Base-by-base conservation (phyloP, 1,140 invertebrate genomes). In the Caenorhabditis inopinata region DNA sequence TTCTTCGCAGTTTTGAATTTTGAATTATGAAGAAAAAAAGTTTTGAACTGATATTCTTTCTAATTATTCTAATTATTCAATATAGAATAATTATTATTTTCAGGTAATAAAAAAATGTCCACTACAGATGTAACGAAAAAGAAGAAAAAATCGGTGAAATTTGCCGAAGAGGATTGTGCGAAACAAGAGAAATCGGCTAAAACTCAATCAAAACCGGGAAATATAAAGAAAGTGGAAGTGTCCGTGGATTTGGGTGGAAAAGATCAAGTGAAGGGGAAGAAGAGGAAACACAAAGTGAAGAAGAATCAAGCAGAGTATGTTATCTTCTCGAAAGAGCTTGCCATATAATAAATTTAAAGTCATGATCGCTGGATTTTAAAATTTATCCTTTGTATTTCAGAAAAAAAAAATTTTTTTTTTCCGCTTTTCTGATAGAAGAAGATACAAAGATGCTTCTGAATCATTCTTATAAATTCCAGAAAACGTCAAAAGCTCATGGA, bases 401-500 rank as follows among this genome's bases (percentile, higher is more conserved):
- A 42, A 42, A 42, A 42, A 42, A 14, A 42, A 42, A 42, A n/a
- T n/a, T n/a, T n/a, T n/a, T n/a, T n/a, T n/a, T n/a, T n/a, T n/a
- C n/a, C n/a, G n/a, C n/a, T n/a, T n/a, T n/a, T n/a, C n/a, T n/a
- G n/a, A n/a, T n/a, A n/a, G n/a, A n/a, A n/a, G n/a, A n/a, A n/a
- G n/a, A n/a, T n/a, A n/a, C n/a, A n/a, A n/a, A n/a, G n/a, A n/a
- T n/a, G n/a, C n/a, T n/a, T n/a, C n/a, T n/a, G n/a, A n/a, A n/a
- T n/a, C n/a, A n/a, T n/a, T n/a, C n/a, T n/a, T n/a, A n/a, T n/a
- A 48, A 14, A 21, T 21, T 75, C 25, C 21, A 79, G 77, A 49
- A 79, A 79, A 53, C 25, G 78, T 25, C 78, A 46, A 12, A 79
- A 79, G 29, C 18, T 79, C 25, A 79, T 81, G 53, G 73, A 81